Percentiles rank a stretch among this genome's conserved stretches.
Evolutionary conservation across 2,888 invertebrate species (phyloP).

Genomic region (Belgica antarctica): DNA sequence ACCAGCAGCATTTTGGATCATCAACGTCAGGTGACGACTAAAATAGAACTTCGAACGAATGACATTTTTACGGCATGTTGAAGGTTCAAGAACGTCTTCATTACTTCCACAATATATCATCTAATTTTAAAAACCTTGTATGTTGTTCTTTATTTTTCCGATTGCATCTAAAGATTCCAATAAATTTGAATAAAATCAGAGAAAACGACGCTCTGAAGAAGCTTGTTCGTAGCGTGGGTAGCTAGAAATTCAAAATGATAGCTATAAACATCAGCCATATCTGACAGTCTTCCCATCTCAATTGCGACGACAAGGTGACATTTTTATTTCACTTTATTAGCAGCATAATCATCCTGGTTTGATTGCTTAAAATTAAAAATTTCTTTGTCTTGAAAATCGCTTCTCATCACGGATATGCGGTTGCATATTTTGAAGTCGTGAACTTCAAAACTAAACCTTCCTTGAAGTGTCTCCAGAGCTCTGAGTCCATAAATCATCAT

Average conservation of each 20-base stretch:
- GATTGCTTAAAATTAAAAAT: too few species aligned
- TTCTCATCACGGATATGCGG: constrained; percentile 25
- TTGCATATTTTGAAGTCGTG: too few species aligned
- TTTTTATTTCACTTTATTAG: constrained; percentile 40
- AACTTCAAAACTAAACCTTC: too few species aligned
- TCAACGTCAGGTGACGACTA: not conserved
- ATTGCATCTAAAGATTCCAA: not conserved
- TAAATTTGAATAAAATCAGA: constrained; percentile 13
- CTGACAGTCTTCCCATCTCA: constrained; percentile 23
- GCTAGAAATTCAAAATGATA: constrained; percentile 7
- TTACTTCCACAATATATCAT: too few species aligned
- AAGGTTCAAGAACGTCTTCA: not conserved
- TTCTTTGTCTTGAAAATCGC: constrained; percentile 24
- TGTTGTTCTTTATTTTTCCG: not conserved
- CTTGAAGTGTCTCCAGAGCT: not conserved
- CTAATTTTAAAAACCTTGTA: too few species aligned
- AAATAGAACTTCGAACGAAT: not conserved
- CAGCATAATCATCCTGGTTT: constrained; percentile 4
- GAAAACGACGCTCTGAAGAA: not conserved
- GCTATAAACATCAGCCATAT: constrained; percentile 25
- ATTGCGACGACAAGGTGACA: constrained; percentile 35
- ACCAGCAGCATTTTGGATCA: too few species aligned
- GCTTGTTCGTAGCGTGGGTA: constrained; percentile 31
- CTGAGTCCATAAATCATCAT: constrained; percentile 31
- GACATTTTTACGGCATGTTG: not conserved